These are phyloP conservation scores for Sula dactylatra DNA, from an alignment of 2,113 vertebrate species.

Conservation along the genomic window DNA sequence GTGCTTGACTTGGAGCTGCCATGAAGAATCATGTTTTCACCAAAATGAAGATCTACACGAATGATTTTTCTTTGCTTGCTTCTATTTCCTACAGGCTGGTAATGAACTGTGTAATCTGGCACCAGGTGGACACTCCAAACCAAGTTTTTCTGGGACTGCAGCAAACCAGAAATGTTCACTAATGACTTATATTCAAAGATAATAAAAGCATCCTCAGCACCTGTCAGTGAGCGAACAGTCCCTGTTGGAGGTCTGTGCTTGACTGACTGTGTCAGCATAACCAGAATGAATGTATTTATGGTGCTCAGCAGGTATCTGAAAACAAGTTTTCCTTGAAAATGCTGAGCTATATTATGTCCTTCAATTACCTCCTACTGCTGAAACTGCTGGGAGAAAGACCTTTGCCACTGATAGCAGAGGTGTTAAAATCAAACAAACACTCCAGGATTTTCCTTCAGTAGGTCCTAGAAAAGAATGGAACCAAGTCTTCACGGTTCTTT, in stretches of 20 bases:
- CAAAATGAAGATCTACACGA: not conserved
- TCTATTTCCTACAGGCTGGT: not conserved
- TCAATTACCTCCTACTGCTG: not conserved
- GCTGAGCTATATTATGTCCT: not conserved
- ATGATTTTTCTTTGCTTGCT: not conserved
- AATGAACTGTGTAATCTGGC: not conserved
- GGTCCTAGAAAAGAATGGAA: not conserved
- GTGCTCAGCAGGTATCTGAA: not conserved
- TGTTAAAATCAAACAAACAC: not conserved
- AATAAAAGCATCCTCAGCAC: not conserved
- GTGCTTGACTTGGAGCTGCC: not conserved
- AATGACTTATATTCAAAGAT: not conserved
- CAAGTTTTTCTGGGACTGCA: not conserved
- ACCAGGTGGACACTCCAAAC: not conserved
- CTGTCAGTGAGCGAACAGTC: not conserved
- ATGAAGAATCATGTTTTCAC: not conserved
- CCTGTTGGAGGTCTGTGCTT: not conserved
- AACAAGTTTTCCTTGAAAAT: not conserved
- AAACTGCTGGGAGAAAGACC: not conserved
- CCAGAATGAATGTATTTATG: not conserved
- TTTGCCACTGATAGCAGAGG: not conserved
- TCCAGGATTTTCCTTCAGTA: not conserved
- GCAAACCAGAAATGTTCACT: not conserved
- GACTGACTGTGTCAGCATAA: not conserved
- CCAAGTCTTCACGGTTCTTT: not conserved